Percentiles rank a stretch among this genome's conserved stretches.
Evolutionary conservation across 2,888 invertebrate species (phyloP).

Genomic region (Lampropteryx suffumata): DNA sequence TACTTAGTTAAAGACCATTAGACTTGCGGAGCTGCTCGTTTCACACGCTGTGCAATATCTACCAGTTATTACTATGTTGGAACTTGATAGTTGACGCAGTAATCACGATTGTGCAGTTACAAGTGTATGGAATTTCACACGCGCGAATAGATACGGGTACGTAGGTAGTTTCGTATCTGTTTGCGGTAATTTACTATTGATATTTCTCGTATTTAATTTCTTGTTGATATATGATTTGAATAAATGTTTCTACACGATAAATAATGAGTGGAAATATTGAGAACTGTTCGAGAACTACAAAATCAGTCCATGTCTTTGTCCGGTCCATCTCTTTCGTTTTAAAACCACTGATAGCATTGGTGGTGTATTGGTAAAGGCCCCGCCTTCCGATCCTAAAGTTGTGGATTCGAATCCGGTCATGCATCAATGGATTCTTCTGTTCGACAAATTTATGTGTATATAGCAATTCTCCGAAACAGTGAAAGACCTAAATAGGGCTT

Average conservation of each 20-base stretch:
- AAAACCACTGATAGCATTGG: no score
- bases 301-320: no score
- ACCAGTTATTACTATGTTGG: conserved; percentile 39
- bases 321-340: no score
- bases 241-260: background rate
- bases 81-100: conserved; percentile 41
- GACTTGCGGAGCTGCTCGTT: background rate
- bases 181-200: conserved; percentile 24
- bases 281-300: no score
- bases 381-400: no score
- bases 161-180: conserved; percentile 25
- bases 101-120: conserved; percentile 36
- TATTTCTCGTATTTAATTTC: conserved; percentile 20
- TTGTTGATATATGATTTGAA: background rate
- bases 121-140: conserved; percentile 40
- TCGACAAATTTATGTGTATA: no score
- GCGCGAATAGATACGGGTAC: conserved; percentile 18
- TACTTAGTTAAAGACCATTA: background rate
- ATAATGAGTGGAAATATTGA: no score
- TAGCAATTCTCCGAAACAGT: no score
- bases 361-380: no score
- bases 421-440: no score
- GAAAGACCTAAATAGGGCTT: no score
- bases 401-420: no score
- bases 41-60: conserved; percentile 32